These are phyloP conservation scores for Stenotaenia linearis DNA, from an alignment of 2,888 invertebrate genomes.

Conservation along the genomic window DNA sequence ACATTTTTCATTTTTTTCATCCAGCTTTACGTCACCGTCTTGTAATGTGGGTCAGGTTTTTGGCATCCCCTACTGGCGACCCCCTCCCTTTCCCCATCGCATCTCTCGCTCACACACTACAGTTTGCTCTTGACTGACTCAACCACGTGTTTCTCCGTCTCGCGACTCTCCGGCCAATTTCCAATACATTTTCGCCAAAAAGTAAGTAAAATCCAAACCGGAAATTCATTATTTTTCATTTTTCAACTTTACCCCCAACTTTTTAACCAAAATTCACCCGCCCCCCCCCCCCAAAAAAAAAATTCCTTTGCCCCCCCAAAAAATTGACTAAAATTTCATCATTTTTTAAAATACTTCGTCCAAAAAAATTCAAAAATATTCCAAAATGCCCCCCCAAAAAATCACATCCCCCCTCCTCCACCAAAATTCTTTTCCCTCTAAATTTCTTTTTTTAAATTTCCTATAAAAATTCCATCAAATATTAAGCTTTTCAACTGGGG, in stretches of 20 bases:
- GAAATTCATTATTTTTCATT: background rate
- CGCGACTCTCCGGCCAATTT: background rate
- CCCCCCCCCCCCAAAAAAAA: no score
- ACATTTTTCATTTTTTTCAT: background rate
- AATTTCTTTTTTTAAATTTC: no score
- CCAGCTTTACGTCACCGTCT: background rate
- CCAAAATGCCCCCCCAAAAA: no score
- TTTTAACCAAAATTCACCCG: background rate
- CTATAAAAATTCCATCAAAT: no score
- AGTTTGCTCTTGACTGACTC: slow-evolving; percentile 6
- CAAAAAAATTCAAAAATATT: no score
- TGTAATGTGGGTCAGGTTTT: slow-evolving; percentile 21
- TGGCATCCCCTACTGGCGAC: background rate
- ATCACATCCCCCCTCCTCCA: no score
- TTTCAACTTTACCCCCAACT: background rate
- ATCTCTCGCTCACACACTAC: background rate
- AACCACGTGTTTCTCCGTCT: slow-evolving; percentile 14
- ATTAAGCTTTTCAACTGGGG: no score
- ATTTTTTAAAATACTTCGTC: no score
- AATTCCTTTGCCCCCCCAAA: no score
- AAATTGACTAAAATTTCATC: no score
- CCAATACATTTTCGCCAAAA: background rate
- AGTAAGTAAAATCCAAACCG: background rate
- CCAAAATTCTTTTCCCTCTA: no score
- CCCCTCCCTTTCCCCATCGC: background rate